Evolutionary conservation across 2,888 invertebrate genomes (phyloP).

Genomic region (Diloba caeruleocephala): DNA sequence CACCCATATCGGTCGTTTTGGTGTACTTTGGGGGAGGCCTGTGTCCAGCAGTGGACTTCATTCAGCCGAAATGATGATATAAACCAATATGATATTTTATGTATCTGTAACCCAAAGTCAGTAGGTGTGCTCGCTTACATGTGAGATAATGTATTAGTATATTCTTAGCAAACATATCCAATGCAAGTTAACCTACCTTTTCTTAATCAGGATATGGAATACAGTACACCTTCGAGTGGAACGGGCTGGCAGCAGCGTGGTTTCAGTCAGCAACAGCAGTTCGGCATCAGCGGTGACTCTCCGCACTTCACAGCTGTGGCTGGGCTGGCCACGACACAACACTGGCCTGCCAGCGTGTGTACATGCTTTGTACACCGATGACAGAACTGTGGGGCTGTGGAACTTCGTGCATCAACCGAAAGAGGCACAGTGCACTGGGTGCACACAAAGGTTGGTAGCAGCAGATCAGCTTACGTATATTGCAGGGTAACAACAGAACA

Average conservation of each 20-base stretch:
- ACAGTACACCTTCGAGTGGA: constrained; percentile 92
- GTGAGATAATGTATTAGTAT: no score
- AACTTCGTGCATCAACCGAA: constrained; percentile 93
- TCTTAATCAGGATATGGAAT: constrained; percentile 86
- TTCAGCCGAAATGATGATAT: no score
- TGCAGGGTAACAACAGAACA: no score
- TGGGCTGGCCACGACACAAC: constrained; percentile 61
- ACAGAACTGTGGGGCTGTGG: constrained; percentile 95
- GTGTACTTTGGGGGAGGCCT: no score
- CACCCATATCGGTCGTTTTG: no score
- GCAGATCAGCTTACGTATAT: no score
- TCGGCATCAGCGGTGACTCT: constrained; percentile 63
- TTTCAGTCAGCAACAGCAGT: constrained; percentile 68
- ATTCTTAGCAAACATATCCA: no score
- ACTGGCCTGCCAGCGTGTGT: constrained; percentile 93
- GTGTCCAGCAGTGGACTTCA: no score
- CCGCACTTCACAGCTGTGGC: constrained; percentile 72
- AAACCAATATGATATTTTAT: no score
- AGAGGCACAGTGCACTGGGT: constrained; percentile 92
- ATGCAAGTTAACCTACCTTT: no score
- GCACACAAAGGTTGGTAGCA: constrained; percentile 91
- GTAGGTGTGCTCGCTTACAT: no score
- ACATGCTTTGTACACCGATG: constrained; percentile 94
- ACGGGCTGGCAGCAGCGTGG: constrained; percentile 65
- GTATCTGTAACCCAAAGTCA: no score